phyloP scores from a whole-genome alignment of 2,797 vertebrate genomes.

The Staurois parvus region DNA sequence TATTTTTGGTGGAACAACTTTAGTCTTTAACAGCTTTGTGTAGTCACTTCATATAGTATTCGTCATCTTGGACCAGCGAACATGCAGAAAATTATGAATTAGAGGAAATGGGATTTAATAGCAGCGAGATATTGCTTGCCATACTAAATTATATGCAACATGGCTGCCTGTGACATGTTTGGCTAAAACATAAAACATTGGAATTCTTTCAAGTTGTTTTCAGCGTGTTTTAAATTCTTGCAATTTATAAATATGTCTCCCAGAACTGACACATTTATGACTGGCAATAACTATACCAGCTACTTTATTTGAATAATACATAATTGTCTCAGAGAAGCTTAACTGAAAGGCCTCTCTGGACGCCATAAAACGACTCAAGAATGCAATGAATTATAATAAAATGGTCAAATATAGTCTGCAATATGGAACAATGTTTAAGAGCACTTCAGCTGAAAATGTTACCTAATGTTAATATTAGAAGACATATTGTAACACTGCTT shows the following conservation, averaged over 20 bases:
- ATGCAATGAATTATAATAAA: slow-evolving; percentile 24
- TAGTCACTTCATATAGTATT: slow-evolving; percentile 45
- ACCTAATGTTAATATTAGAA: background rate
- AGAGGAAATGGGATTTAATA: slow-evolving; percentile 27
- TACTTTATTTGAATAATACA: slow-evolving; percentile 38
- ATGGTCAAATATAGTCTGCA: background rate
- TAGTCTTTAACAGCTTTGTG: slow-evolving; percentile 18
- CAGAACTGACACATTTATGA: slow-evolving; percentile 42
- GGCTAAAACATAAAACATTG: slow-evolving; percentile 19
- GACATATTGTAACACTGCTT: background rate
- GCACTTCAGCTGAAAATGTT: background rate
- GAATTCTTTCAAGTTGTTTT: slow-evolving; percentile 44
- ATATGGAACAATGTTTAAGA: background rate
- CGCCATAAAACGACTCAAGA: slow-evolving; percentile 26
- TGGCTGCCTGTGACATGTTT: background rate
- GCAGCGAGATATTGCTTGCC: slow-evolving; percentile 12
- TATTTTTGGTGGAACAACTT: slow-evolving; percentile 46
- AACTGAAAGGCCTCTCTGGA: background rate
- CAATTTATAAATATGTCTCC: slow-evolving; percentile 43
- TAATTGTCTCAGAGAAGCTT: slow-evolving; percentile 27
- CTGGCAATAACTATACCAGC: slow-evolving; percentile 32
- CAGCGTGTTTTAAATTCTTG: slow-evolving; percentile 34
- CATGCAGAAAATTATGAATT: slow-evolving; percentile 29
- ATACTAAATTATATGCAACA: slow-evolving; percentile 16
- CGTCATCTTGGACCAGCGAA: slow-evolving; percentile 22